Percentiles rank a stretch among this genome's conserved stretches.
Conservation (phyloP, 2,113 vertebrate genomes). For the Rhizomys pruinosus region DNA sequence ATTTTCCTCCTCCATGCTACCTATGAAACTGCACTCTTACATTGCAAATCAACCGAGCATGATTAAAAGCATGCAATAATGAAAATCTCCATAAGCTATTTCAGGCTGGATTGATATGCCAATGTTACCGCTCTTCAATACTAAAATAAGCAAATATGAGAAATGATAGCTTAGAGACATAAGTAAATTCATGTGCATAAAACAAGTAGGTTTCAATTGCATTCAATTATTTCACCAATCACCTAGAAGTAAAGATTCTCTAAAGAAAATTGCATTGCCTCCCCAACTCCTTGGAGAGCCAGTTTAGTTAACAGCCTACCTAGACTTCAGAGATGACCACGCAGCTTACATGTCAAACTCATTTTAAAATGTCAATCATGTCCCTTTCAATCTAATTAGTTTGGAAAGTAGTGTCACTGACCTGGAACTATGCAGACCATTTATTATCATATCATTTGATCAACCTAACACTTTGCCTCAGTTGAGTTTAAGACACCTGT, state of each 20-base stretch:
- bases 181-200: constrained; percentile 73
- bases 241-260: constrained; percentile 74
- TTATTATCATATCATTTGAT: constrained; percentile 84
- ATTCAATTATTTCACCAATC: constrained; percentile 73
- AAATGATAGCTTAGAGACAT: constrained; percentile 47
- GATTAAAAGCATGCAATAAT: constrained; percentile 27
- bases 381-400: constrained; percentile 82
- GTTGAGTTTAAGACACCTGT: constrained; percentile 78
- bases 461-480: constrained; percentile 74
- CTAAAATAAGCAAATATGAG: constrained; percentile 58
- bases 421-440: constrained; percentile 76
- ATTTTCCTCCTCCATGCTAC: not conserved
- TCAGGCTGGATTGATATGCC: not conserved
- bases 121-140: constrained; percentile 29
- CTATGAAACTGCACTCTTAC: constrained; percentile 25
- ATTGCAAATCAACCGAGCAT: constrained; percentile 45
- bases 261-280: constrained; percentile 81
- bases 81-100: constrained; percentile 23
- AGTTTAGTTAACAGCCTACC: constrained; percentile 81
- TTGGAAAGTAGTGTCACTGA: constrained; percentile 84
- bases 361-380: constrained; percentile 83
- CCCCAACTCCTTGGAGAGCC: constrained; percentile 78
- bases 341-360: constrained; percentile 81
- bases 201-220: constrained; percentile 77
- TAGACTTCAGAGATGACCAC: constrained; percentile 79